Evolutionary conservation across 2,797 vertebrate genomes (phyloP).

Genomic region (Macrochelys suwanniensis): DNA sequence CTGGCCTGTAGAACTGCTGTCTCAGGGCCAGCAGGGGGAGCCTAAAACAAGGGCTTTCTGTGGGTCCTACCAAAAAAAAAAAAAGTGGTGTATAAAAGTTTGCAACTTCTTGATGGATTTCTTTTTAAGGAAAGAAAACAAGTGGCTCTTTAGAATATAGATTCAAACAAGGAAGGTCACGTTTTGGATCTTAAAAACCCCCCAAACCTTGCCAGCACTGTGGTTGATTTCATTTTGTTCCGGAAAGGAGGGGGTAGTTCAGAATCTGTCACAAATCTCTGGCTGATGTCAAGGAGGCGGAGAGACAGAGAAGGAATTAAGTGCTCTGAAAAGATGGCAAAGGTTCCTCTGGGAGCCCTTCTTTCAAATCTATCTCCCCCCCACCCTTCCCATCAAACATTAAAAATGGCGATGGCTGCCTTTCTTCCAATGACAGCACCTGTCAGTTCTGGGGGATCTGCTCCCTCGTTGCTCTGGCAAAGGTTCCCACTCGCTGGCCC

Average conservation of each 20-base stretch:
- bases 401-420: fast-evolving
- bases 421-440: not conserved
- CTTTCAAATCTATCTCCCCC: not conserved
- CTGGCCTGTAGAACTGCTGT: not conserved
- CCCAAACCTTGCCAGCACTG: not conserved
- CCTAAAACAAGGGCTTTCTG: not conserved
- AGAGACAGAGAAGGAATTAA: conserved; percentile 15
- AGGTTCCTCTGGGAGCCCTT: not conserved
- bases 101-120: not conserved
- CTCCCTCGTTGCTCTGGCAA: not conserved
- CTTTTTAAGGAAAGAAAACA: not conserved
- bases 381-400: not conserved
- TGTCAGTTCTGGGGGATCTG: no score
- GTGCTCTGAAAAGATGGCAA: not conserved
- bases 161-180: fast-evolving
- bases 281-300: not conserved
- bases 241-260: fast-evolving
- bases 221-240: fast-evolving
- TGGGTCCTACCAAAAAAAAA: not conserved
- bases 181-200: fast-evolving
- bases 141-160: not conserved
- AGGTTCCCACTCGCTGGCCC: not conserved
- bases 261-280: not conserved
- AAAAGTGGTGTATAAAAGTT: not conserved
- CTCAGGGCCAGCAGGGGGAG: not conserved